Base-by-base conservation (phyloP, 1,140 invertebrate genomes). In the Drepana arcuata region DNA sequence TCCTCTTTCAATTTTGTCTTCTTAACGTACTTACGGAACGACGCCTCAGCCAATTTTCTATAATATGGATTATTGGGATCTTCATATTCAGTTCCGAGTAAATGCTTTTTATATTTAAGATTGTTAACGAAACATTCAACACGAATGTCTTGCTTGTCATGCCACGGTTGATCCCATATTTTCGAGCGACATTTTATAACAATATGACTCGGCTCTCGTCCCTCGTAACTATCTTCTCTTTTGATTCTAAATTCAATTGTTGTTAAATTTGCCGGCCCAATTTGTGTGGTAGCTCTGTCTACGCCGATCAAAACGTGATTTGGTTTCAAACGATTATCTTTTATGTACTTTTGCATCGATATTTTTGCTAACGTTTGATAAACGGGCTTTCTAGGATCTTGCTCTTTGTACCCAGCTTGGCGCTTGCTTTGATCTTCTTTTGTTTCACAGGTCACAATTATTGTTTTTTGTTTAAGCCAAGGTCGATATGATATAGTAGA, bases 1-100 rank as follows among this genome's bases (percentile, higher is more conserved):
- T 30, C n/a, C 30, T 44, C 12, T 13, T 31, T 38, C 11, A 15
- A 37, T 10, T 50, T 55, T 16, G 38, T 31, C 15, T 27, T 32
- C 23, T 33, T 9, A 2, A 57, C 6, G 34, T 52, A 69, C 31
- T 69, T 56, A 13, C 50, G 28, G 14, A 69, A 16, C 15, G 62
- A 57, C 34, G 55, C 45, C 23, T 48, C 30, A n/a, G 57, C 60
- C 9, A 64, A 41, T 23, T 21, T 12, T 13, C 37, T 29, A 39
- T 51, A 66, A 14, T 45, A 7, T 11, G 37, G 24, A 14, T 55
- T 39, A 21, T 46, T 62, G 0, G 45, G 42, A 30, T 65, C 41
- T 16, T 47, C 11, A 16, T 52, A 42, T 30, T 30, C 6, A 23
- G 11, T 26, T 4, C 13, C n/a, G 2, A 7, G 38, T 47, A 23